Base-by-base conservation (phyloP, 92 coral and sea anemone species). In the Virgularia gustaviana region DNA sequence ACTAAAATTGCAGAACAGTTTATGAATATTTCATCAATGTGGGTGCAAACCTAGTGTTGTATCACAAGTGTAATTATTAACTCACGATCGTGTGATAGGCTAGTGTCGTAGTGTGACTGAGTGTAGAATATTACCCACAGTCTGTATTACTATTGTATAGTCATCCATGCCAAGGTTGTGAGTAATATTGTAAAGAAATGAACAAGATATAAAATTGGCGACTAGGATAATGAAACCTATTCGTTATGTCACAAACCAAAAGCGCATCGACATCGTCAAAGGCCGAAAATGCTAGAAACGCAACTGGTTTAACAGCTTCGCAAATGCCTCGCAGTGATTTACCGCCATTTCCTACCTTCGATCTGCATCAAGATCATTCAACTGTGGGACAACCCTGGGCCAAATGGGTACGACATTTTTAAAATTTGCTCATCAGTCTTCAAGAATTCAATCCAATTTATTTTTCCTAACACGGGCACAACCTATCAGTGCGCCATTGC, bases 361-460 rank as follows among this genome's bases (percentile, higher is more conserved):
- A 37, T 20, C 75, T 35, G 10, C 22, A 37, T 27, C 64, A 75
- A 62, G 68, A 55, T 44, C 31, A 25, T 38, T 36, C 65, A 31
- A 44, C 55, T 37, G 57, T 73, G 41, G 78, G 81, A 58, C 86
- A 65, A 42, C 49, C 78, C 24, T 82, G 78, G 81, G 27, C 27
- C 25, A 73, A 79, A 57, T 79, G 85, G 78, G 45, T 55, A 16
- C 79, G 81, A 19, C 78, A 49, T n/a, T 79, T 74, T 57, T 68
- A 79, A 67, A 74, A 72, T 36, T 34, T 75, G 30, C 70, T 75
- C 15, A 38, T 81, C 41, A 82, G 73, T 61, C 35, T 82, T 57
- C 58, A 80, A 9, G 78, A 82, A 70, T 76, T 82, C 52, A 60
- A 82, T 54, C 52, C 82, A 18, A 71, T 61, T 9, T 54, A 79